Conservation (phyloP, 2,888 invertebrate species). For the Apodemia duryi region DNA sequence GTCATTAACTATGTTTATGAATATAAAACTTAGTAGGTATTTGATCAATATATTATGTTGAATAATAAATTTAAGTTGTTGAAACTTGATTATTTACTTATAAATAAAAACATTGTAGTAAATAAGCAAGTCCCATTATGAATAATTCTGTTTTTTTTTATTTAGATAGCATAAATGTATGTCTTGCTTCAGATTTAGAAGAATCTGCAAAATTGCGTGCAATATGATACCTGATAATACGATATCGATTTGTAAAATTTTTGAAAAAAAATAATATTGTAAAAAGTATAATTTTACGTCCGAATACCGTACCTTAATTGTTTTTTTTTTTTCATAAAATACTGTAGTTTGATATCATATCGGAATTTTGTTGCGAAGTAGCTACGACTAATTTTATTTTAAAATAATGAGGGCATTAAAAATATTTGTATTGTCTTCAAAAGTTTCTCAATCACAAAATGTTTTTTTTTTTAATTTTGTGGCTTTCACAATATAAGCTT, state of each 20-base stretch:
- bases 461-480: not conserved
- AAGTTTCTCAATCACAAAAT: no score
- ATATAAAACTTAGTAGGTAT: slow-evolving; percentile 1
- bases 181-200: no score
- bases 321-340: no score
- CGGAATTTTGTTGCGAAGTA: no score
- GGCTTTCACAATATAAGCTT: not conserved
- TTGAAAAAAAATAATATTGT: not conserved
- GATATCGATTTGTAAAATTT: not conserved
- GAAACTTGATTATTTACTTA: slow-evolving; percentile 5
- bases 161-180: no score
- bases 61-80: slow-evolving; percentile 4
- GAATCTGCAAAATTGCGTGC: not conserved
- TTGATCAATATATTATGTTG: slow-evolving; percentile 13
- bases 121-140: slow-evolving; percentile 7
- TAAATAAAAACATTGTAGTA: slow-evolving; percentile 12
- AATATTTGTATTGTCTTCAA: no score
- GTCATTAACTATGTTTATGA: not conserved
- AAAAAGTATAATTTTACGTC: no score
- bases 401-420: no score
- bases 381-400: no score
- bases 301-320: no score
- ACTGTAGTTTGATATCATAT: no score
- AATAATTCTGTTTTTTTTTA: not conserved
- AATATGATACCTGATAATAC: not conserved